Evolutionary conservation across 2,113 vertebrate species (phyloP), one percentile per base, ranked within the genome.

Genomic region (Mesoclemmys tuberculata): DNA sequence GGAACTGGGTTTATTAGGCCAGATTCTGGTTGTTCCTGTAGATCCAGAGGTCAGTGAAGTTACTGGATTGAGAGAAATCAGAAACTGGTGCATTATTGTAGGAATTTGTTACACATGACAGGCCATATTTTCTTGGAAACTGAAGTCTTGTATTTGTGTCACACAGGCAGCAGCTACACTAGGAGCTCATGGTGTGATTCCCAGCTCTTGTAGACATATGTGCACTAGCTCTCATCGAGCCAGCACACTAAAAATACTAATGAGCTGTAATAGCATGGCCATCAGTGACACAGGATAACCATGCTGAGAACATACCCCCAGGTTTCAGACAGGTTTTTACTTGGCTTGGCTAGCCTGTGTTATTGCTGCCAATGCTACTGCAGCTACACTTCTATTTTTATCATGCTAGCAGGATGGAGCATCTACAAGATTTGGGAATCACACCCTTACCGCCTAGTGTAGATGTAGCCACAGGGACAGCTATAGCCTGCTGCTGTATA

Each of bases 401-500:
- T 27, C 56, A n/a, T 68, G 35, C 31, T 19, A n/a, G 61, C 16
- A n/a, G 1, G 16, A n/a, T n/a, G 61, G 35, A 19, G 35, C 19
- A 19, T 68, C 35, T 68, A 18, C n/a, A 71, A n/a, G 64, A 71
- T 19, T 71, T 71, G 64, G n/a, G 18, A 71, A 22, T 38, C 64
- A 38, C 35, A 71, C 8, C 10, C 9, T 8, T 38, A 38, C 21
- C 64, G 38, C 9, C 4, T 38, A 71, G 64, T 21, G 18, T 38
- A 38, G n/a, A 71, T 19, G 9, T 38, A 71, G n/a, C 64, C 64
- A 38, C 35, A 2, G 58, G 4, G 78, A 68, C 19, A 51, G 12
- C 80, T 19, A 0, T 12, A n/a, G n/a, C 58, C 89, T 55, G 46
- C 71, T 12, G 74, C 81, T 88, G 61, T 71, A 26, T 22, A 0